Evolutionary conservation across 1,140 invertebrate species (phyloP), one percentile per base, ranked within the genome.

Genomic region (Nephotettix cincticeps): DNA sequence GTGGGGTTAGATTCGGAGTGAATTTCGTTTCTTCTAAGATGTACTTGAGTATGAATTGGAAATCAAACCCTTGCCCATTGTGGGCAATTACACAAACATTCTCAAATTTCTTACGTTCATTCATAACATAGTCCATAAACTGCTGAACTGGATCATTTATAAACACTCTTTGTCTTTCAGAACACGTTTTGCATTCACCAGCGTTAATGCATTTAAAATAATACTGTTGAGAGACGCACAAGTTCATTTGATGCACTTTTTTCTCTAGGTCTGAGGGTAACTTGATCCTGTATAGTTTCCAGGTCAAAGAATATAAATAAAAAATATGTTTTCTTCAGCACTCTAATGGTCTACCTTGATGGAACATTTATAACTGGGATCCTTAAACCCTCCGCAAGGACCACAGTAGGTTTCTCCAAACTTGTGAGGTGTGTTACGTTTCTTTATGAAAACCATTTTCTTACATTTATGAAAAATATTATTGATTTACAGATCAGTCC

Each of bases 31-130:
- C 29, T 30, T 68, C 54, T 4, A 74, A 19, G 1, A 77, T 23
- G 67, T 76, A 73, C 6, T 58, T 21, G 25, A 78, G 36, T 43
- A 79, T 69, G 69, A 79, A 79, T 67, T 77, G 78, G 0, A 65
- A 54, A 23, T 77, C 77, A 36, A 75, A 77, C 0, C 70, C 68
- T 68, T 73, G 69, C 1, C 73, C 70, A 30, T 77, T 77, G 45
- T 77, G 76, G 1, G 76, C 75, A 9, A 79, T 36, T 6, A 67
- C 28, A 28, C 30, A 43, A 1, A 43, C 32, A 14, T 67, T 27
- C 36, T 67, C 45, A 30, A 25, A 67, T 9, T 2, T 19, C 17
- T 67, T 67, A 17, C 64, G n/a, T 25, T 21, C 36, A 27, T 67
- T 29, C 64, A 67, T 67, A 14, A 67, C 36, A 25, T 67, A 67